Evolutionary conservation across 2,797 vertebrate genomes (phyloP).

Genomic region (Cephalopachus bancanus): DNA sequence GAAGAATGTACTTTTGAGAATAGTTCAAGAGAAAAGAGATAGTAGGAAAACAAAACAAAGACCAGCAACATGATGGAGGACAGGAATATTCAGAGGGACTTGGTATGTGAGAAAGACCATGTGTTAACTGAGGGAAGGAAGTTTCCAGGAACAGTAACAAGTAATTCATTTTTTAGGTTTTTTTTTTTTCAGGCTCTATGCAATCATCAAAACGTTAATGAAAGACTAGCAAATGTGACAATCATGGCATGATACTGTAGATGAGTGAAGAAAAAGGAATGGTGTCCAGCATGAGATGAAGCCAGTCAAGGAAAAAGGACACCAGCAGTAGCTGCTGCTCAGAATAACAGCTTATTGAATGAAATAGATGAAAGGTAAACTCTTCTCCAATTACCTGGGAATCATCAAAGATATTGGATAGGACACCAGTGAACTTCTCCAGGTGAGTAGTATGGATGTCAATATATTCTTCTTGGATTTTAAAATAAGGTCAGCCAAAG

Average conservation of each 20-base stretch:
- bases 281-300: neutral
- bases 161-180: neutral
- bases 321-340: neutral
- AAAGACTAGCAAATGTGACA: neutral
- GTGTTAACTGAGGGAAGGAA: neutral
- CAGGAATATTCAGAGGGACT: neutral
- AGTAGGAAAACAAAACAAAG: neutral
- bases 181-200: neutral
- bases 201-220: neutral
- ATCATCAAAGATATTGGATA: neutral
- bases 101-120: neutral
- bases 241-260: neutral
- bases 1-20: neutral
- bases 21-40: neutral
- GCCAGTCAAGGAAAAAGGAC: neutral
- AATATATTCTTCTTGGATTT: neutral
- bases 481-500: neutral
- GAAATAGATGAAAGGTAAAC: neutral
- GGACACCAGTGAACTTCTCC: neutral
- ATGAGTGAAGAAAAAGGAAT: neutral
- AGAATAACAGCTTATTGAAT: neutral
- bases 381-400: neutral
- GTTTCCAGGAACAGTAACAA: neutral
- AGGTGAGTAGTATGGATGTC: neutral
- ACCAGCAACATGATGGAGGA: neutral